Evolutionary conservation across 2,888 invertebrate species (phyloP), one percentile per base, ranked within the genome.

Genomic region (Apamea monoglypha): DNA sequence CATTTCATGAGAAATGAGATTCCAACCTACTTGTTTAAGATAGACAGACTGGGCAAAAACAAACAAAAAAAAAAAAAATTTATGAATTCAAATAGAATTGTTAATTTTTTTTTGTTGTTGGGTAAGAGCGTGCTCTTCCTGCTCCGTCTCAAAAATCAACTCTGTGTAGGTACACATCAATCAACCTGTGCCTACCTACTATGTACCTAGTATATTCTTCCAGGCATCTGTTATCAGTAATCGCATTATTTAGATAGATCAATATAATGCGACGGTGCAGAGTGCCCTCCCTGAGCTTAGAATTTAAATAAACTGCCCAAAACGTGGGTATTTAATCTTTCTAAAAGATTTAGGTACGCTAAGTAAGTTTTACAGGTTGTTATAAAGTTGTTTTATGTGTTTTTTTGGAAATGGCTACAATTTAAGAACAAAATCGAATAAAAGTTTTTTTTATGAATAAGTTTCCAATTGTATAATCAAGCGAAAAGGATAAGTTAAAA

Each of bases 261-360:
- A 78, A n/a, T 68, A 81, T 73, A 56, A 73, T 29, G 32, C n/a
- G 53, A 44, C 16, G 18, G 16, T 47, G 47, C 32, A 80, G 1
- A 64, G 29, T 63, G 53, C 32, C 53, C 79, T 72, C 29, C n/a
- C 40, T 32, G 82, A 80, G 66, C 80, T 82, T 80, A 74, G 56
- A 56, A 16, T 21, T 47, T 56, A 40, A 66, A 82, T 40, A 80
- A 47, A 59, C 14, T 25, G 3, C 66, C 74, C 47, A 50, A 50
- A 66, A 25, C 18, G 16, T 74, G 66, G 82, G 75, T 59, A 59
- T 32, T 70, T 44, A 59, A 80, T 82, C 66, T 80, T 82, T 82
- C 32, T 75, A 80, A 80, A 80, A 82, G 82, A 82, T 80, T 74
- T 80, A 82, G 21, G 12, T 82, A 40, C 5, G 36, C 7, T 47